Percentiles rank a stretch among this genome's conserved stretches.
Evolutionary conservation across 2,797 vertebrate species (phyloP).

Genomic region (Coilia nasus): DNA sequence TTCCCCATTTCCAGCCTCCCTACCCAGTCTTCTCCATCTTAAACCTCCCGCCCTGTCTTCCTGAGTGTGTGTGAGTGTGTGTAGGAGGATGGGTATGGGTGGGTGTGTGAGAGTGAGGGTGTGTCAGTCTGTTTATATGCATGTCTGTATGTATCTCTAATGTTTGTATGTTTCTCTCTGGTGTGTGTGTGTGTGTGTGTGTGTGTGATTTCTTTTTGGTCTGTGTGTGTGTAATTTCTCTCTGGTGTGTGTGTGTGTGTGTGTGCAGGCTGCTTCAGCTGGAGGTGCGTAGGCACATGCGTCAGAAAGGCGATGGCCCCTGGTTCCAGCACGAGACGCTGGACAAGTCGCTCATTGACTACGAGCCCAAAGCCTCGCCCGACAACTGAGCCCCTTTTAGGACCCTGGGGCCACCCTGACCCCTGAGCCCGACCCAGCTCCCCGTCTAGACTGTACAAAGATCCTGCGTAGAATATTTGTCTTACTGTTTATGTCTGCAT

Average conservation of each 20-base stretch:
- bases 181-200: not conserved
- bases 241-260: slow-evolving; percentile 39
- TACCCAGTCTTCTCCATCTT: too few species aligned
- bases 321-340: slow-evolving; percentile 81
- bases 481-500: slow-evolving; percentile 61
- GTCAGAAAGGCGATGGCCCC: slow-evolving; percentile 86
- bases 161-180: not conserved
- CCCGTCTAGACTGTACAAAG: slow-evolving; percentile 39
- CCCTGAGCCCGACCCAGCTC: not conserved
- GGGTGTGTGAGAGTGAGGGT: too few species aligned
- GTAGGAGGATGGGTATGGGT: too few species aligned
- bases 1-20: too few species aligned
- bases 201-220: not conserved
- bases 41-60: too few species aligned
- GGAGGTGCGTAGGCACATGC: slow-evolving; percentile 85
- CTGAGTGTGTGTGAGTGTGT: too few species aligned
- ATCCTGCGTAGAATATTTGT: slow-evolving; percentile 59
- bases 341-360: slow-evolving; percentile 80
- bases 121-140: too few species aligned
- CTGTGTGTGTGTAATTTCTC: not conserved
- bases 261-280: slow-evolving; percentile 73
- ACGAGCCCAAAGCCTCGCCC: slow-evolving; percentile 80
- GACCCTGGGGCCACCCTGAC: not conserved
- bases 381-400: slow-evolving; percentile 75
- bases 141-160: too few species aligned